Evolutionary conservation across 2,888 invertebrate genomes (phyloP).

Genomic region (Drosophila lutescens): DNA sequence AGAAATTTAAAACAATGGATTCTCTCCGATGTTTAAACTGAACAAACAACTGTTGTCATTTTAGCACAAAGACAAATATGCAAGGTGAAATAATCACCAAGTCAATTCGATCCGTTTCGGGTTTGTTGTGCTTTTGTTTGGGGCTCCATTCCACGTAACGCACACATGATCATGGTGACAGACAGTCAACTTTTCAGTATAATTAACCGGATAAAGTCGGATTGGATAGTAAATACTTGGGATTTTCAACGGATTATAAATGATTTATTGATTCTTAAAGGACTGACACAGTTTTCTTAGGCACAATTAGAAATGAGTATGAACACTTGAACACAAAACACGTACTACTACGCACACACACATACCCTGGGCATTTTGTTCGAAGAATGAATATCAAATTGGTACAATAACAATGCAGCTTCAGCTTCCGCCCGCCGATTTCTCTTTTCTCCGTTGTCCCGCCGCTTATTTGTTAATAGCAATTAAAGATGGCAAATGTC

Average conservation of each 20-base stretch:
- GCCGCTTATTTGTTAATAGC: slow-evolving; percentile 24
- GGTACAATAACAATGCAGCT: slow-evolving; percentile 21
- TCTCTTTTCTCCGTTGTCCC: slow-evolving; percentile 13
- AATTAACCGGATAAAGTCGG: background rate
- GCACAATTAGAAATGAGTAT: slow-evolving; percentile 11
- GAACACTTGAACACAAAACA: slow-evolving; percentile 23
- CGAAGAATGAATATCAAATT: slow-evolving; percentile 46
- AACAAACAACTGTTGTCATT: slow-evolving; percentile 21
- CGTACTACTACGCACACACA: slow-evolving; percentile 18
- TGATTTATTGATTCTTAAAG: slow-evolving; percentile 20
- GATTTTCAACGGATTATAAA: background rate
- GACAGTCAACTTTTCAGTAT: background rate
- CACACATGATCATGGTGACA: slow-evolving; percentile 33
- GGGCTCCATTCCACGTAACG: slow-evolving; percentile 7
- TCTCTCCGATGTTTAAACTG: slow-evolving; percentile 12
- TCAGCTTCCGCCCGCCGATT: slow-evolving; percentile 34
- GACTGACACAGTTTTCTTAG: slow-evolving; percentile 16
- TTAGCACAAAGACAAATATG: slow-evolving; percentile 3
- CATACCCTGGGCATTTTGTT: slow-evolving; percentile 71
- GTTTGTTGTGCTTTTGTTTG: slow-evolving; percentile 13
- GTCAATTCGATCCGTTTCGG: slow-evolving; percentile 9
- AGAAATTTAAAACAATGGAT: slow-evolving; percentile 11
- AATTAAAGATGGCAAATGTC: slow-evolving; percentile 23
- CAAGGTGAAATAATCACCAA: background rate
- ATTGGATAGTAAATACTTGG: background rate